Evolutionary conservation across 2,888 invertebrate species (phyloP).

Genomic region (Coenonympha glycerion): DNA sequence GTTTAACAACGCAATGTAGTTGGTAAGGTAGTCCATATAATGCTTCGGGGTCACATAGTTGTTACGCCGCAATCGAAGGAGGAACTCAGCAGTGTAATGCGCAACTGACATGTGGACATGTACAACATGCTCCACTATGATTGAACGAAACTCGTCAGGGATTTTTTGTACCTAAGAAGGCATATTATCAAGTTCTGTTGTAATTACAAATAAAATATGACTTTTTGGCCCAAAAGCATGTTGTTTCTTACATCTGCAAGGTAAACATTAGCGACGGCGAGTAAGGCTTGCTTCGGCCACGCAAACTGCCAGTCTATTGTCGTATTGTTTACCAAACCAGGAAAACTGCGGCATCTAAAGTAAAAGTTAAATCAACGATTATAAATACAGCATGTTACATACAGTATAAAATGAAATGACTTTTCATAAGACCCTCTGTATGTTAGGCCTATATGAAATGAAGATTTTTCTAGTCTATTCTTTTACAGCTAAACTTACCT

Average conservation of each 20-base stretch:
- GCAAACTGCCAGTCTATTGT: conserved; percentile 96
- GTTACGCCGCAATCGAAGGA: conserved; percentile 82
- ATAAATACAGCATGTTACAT: no score
- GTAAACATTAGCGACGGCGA: conserved; percentile 90
- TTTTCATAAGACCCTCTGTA: no score
- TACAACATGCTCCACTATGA: conserved; percentile 89
- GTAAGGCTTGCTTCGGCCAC: conserved; percentile 92
- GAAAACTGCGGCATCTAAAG: conserved; percentile 87
- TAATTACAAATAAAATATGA: no score
- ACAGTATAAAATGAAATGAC: no score
- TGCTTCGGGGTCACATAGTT: conserved; percentile 96
- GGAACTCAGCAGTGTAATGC: conserved; percentile 82
- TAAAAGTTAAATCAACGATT: no score
- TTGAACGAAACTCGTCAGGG: conserved; percentile 79
- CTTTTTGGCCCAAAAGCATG: no score
- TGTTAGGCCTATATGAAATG: no score
- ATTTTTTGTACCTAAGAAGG: conserved; percentile 77
- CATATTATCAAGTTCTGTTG: not conserved
- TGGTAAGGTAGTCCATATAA: conserved; percentile 89
- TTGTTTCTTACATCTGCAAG: conserved; percentile 80
- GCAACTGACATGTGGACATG: conserved; percentile 87
- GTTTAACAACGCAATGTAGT: conserved; percentile 84
- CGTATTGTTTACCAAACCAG: conserved; percentile 93
- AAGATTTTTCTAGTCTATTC: no score
- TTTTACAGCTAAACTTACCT: conserved; percentile 60